A percentile compares a stretch with the other conserved stretches of the same genome.
These are phyloP conservation scores for Argyresthia goedartella DNA, from an alignment of 2,888 invertebrate genomes.

Conservation along the genomic window DNA sequence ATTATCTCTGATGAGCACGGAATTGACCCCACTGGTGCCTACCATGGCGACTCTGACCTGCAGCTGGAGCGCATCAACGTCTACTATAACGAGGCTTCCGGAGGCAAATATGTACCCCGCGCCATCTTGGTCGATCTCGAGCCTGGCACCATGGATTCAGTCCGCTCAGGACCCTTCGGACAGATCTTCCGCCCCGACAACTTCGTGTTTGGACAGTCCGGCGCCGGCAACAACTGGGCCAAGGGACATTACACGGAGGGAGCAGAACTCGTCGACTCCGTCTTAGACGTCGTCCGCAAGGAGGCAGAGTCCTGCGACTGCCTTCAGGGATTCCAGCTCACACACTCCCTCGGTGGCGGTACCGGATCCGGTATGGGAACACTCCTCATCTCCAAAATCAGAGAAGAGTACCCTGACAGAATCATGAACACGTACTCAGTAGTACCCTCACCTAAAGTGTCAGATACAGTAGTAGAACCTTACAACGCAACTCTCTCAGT, in stretches of 20 bases:
- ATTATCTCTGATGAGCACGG: conserved; percentile 97
- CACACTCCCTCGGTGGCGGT: conserved; percentile 77
- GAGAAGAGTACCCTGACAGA: conserved; percentile 92
- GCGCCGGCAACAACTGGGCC: conserved; percentile 74
- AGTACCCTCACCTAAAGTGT: conserved; percentile 88
- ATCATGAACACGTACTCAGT: conserved; percentile 91
- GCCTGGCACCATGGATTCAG: conserved; percentile 75
- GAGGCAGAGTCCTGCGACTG: conserved; percentile 94
- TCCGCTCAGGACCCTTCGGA: conserved; percentile 77
- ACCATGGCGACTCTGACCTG: conserved; percentile 91
- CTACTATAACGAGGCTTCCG: conserved; percentile 94
- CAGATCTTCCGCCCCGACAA: conserved; percentile 83
- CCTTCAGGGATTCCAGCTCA: conserved; percentile 88
- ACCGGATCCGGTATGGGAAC: conserved; percentile 73
- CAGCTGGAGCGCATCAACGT: conserved; percentile 96
- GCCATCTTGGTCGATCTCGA: conserved; percentile 58
- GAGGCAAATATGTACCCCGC: conserved; percentile 57
- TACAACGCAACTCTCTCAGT: conserved; percentile 91
- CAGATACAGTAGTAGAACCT: conserved; percentile 75
- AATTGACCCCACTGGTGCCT: conserved; percentile 91
- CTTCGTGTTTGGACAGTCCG: conserved; percentile 76
- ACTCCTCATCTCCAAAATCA: conserved; percentile 89
- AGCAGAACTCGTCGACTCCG: conserved; percentile 77
- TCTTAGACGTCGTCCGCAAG: conserved; percentile 86
- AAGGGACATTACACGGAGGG: conserved; percentile 81